Evolutionary conservation across 2,113 vertebrate genomes (phyloP).

Genomic region (Recurvirostra avosetta): DNA sequence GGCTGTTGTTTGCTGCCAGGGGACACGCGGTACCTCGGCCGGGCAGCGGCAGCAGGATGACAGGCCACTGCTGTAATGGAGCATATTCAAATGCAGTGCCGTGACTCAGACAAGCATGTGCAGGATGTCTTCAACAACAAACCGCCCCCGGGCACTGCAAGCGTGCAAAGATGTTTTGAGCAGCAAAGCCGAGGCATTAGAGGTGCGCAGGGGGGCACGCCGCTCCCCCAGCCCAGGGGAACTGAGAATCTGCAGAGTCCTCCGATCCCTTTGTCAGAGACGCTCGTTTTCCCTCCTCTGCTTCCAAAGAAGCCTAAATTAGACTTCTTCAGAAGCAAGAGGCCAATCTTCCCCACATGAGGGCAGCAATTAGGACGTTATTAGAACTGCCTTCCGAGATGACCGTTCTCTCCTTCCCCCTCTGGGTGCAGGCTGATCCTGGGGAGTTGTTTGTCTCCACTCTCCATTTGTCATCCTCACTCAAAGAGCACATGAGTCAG

Average conservation of each 20-base stretch:
- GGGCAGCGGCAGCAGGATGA: not conserved
- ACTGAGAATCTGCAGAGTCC: accelerated
- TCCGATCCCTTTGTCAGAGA: accelerated
- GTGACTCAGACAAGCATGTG: not conserved
- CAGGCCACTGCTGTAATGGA: not conserved
- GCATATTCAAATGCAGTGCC: accelerated
- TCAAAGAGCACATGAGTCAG: slow-evolving; percentile 45
- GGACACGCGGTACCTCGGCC: not conserved
- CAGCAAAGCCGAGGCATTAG: accelerated
- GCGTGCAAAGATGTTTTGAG: not conserved
- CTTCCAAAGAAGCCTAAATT: not conserved
- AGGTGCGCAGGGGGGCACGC: accelerated
- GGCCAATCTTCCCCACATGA: not conserved
- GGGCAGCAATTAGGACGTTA: not conserved
- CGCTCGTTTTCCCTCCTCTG: not conserved
- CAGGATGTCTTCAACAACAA: not conserved
- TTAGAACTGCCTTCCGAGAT: not conserved
- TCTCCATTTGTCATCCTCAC: slow-evolving; percentile 21
- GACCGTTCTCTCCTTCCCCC: not conserved
- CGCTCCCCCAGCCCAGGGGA: accelerated
- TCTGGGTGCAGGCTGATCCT: not conserved
- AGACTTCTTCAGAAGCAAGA: not conserved
- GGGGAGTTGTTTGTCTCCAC: not conserved
- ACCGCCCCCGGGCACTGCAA: not conserved
- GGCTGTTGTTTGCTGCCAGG: not conserved